Percentiles rank a stretch among this genome's conserved stretches.
Evolutionary conservation across 1,140 invertebrate genomes (phyloP).

Genomic region (Chrysomallon squamiferum): DNA sequence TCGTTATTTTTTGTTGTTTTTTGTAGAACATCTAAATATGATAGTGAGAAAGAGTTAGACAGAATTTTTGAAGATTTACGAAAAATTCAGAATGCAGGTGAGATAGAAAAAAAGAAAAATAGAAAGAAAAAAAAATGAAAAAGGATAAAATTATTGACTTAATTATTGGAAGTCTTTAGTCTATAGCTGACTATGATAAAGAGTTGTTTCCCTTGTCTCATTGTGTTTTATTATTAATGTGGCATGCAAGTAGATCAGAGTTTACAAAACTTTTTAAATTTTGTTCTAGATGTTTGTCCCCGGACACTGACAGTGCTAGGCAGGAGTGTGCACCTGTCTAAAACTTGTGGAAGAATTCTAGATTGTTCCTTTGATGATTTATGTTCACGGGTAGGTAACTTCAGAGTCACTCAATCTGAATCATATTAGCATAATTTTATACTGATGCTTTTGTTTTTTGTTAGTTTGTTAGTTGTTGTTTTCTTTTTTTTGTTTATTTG

Average conservation of each 20-base stretch:
- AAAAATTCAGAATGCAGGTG: neutral
- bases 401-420: neutral
- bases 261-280: neutral
- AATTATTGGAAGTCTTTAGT: too few species aligned
- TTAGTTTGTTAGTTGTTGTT: too few species aligned
- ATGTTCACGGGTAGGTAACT: conserved; percentile 79
- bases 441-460: too few species aligned
- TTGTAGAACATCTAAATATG: conserved; percentile 69
- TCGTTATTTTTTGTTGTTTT: neutral
- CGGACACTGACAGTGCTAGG: conserved; percentile 85
- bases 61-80: conserved; percentile 4
- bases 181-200: too few species aligned
- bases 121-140: too few species aligned
- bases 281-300: conserved; percentile 72
- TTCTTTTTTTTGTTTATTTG: too few species aligned
- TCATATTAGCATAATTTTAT: too few species aligned
- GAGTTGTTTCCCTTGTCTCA: too few species aligned
- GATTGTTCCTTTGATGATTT: conserved; percentile 91
- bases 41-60: conserved; percentile 74
- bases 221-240: too few species aligned
- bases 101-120: too few species aligned
- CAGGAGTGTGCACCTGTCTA: conserved; percentile 85
- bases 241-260: too few species aligned
- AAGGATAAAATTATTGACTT: too few species aligned
- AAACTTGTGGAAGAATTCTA: conserved; percentile 90